Conservation (phyloP, 37 sponge, comb jelly and placozoan genomes). For the Haliclona indistincta region DNA sequence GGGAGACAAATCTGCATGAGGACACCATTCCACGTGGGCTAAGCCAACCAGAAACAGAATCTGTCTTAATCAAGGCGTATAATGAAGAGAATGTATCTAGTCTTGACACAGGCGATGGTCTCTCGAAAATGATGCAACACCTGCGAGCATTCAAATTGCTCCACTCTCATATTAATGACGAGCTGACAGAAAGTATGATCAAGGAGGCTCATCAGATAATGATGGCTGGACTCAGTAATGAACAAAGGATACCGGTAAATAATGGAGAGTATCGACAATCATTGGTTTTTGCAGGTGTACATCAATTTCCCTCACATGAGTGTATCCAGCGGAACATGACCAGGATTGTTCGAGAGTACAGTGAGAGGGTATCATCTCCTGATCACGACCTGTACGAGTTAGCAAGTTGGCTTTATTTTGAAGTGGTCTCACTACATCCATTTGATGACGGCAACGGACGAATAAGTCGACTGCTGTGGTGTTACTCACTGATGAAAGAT, state of each 20-base stretch:
- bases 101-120: neutral
- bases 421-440: constrained; percentile 22
- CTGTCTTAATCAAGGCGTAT: neutral
- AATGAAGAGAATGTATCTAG: neutral
- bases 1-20: constrained; percentile 4
- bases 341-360: constrained; percentile 7
- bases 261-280: neutral
- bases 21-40: neutral
- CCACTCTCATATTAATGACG: neutral
- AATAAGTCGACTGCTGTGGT: constrained; percentile 20
- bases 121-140: neutral
- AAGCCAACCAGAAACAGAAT: neutral
- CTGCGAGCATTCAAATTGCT: neutral
- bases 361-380: neutral
- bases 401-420: constrained; percentile 15
- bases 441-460: constrained; percentile 32
- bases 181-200: constrained; percentile 6
- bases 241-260: neutral
- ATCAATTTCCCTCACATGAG: neutral
- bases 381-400: constrained; percentile 17
- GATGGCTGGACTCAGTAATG: constrained; percentile 7
- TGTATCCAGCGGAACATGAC: neutral
- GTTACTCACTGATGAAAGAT: constrained; percentile 30
- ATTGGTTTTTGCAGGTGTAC: constrained; percentile 1
- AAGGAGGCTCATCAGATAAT: constrained; percentile 6